Evolutionary conservation across 2,113 vertebrate genomes (phyloP).

Genomic region (Shinisaurus crocodilurus): DNA sequence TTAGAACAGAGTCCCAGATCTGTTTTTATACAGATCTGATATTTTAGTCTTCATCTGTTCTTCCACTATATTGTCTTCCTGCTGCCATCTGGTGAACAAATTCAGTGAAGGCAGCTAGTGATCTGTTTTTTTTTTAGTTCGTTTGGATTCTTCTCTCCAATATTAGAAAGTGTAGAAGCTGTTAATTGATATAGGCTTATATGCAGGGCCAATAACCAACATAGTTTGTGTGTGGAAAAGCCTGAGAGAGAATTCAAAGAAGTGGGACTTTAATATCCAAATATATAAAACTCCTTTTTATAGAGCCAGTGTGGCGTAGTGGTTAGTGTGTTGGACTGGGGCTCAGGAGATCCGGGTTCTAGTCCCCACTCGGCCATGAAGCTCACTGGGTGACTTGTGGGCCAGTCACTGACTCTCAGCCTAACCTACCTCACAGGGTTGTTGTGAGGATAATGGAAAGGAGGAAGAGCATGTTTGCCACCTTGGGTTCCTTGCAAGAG

Average conservation of each 20-base stretch:
- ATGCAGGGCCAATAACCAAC: not conserved
- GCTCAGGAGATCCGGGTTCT: too few species aligned
- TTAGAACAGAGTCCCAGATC: not conserved
- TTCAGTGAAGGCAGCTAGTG: not conserved
- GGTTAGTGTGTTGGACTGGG: too few species aligned
- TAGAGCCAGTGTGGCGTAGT: too few species aligned
- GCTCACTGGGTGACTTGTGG: too few species aligned
- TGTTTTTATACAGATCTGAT: accelerated
- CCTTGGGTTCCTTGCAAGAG: too few species aligned
- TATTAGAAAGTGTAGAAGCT: too few species aligned
- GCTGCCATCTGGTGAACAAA: not conserved
- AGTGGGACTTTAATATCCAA: not conserved
- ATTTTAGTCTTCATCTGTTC: not conserved
- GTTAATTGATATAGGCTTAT: not conserved
- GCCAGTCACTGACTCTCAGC: too few species aligned
- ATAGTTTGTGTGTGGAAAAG: not conserved
- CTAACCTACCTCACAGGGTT: too few species aligned
- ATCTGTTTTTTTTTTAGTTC: not conserved
- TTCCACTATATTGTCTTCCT: not conserved
- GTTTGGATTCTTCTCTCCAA: not conserved
- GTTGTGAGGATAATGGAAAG: too few species aligned
- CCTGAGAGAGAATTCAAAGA: not conserved
- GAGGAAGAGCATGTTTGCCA: too few species aligned
- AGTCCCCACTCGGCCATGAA: too few species aligned
- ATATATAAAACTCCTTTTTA: not conserved